phyloP scores from a whole-genome alignment of 2,113 vertebrate species.

The Scomber japonicus region DNA sequence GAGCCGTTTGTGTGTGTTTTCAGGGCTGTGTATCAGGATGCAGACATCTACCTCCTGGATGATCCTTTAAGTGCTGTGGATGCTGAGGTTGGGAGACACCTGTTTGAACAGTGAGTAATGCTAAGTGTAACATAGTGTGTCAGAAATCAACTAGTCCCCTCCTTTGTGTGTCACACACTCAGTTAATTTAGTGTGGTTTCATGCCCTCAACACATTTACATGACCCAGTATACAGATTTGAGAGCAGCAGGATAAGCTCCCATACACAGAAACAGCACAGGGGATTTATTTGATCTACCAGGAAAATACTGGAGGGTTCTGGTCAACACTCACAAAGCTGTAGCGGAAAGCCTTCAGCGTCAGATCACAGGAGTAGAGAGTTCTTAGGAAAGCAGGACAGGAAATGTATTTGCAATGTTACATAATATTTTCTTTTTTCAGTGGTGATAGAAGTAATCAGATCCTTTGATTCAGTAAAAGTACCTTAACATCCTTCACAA shows the following conservation, averaged over 20 bases:
- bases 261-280: too few relatives aligned
- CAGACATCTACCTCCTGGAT: conserved; percentile 95
- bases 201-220: neutral
- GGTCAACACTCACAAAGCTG: neutral
- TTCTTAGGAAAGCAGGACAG: neutral
- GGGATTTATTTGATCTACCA: neutral
- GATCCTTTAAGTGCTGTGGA: conserved; percentile 97
- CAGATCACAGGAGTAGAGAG: conserved; percentile 2
- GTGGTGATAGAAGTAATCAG: too few relatives aligned
- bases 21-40: conserved; percentile 96
- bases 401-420: neutral
- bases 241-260: too few relatives aligned
- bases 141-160: neutral
- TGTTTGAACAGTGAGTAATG: conserved; percentile 94
- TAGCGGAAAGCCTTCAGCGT: neutral
- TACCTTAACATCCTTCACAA: too few relatives aligned
- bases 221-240: too few relatives aligned
- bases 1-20: conserved; percentile 5
- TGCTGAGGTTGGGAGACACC: conserved; percentile 92
- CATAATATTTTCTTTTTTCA: neutral
- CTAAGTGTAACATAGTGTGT: neutral
- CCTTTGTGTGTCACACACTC: neutral
- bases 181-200: neutral
- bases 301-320: neutral
- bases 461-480: too few relatives aligned